These are phyloP conservation scores for Drosophila insularis DNA, from an alignment of 1,140 invertebrate genomes.

Conservation along the genomic window DNA sequence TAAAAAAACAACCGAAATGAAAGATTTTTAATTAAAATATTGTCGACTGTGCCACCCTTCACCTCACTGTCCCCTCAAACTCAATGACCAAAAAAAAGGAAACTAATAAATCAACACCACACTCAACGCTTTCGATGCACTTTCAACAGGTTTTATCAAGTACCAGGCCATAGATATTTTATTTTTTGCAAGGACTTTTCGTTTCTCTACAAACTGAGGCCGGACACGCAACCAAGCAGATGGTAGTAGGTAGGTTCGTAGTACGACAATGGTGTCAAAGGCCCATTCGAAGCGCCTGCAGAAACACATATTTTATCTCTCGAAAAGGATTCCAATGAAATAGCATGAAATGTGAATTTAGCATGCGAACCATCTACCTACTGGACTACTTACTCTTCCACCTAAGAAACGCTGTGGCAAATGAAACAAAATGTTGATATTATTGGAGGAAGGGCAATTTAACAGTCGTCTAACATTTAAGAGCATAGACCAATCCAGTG, in stretches of 20 bases:
- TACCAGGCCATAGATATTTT: constrained; percentile 37
- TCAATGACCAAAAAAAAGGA: background rate
- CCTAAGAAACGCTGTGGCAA: background rate
- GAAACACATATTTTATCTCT: constrained; percentile 59
- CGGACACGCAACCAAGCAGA: constrained; percentile 42
- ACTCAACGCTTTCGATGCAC: constrained; percentile 20
- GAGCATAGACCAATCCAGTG: constrained; percentile 33
- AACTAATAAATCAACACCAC: constrained; percentile 69
- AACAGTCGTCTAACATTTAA: constrained; percentile 69
- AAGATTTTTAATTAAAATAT: constrained; percentile 78
- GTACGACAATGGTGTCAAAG: constrained; percentile 13
- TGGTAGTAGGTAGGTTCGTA: background rate
- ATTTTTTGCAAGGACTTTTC: constrained; percentile 3
- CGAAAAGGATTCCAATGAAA: constrained; percentile 4
- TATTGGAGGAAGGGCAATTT: constrained; percentile 21
- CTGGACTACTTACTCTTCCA: constrained; percentile 38
- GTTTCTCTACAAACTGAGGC: constrained; percentile 18
- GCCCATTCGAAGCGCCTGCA: constrained; percentile 49
- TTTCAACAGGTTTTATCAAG: constrained; percentile 77
- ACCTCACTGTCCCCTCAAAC: background rate
- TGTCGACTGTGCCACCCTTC: constrained; percentile 24
- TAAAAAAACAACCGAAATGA: constrained; percentile 32
- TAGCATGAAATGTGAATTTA: constrained; percentile 47
- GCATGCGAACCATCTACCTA: constrained; percentile 56
- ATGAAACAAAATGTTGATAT: constrained; percentile 21